Evolutionary conservation across 2,888 invertebrate genomes (phyloP).

Genomic region (Troides aeacus): DNA sequence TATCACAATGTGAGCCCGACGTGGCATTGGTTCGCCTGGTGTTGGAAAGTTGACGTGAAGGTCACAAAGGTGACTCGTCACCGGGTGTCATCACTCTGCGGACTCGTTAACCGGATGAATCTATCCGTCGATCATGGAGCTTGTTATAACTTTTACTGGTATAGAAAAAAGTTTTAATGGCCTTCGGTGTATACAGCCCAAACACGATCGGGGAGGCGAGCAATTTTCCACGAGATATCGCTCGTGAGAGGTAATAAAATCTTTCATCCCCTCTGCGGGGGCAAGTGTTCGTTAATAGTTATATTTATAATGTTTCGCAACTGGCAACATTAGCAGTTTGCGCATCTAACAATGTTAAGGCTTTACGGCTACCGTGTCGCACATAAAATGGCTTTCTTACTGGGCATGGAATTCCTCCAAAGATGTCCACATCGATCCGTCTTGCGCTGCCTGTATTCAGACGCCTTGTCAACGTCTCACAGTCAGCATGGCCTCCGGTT

Average conservation of each 20-base stretch:
- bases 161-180: slow-evolving; percentile 57
- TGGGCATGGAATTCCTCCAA: too few species aligned
- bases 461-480: too few species aligned
- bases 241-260: slow-evolving; percentile 27
- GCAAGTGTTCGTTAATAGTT: slow-evolving; percentile 24
- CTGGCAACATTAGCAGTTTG: not conserved
- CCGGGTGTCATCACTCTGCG: slow-evolving; percentile 32
- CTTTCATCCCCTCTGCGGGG: slow-evolving; percentile 11
- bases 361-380: too few species aligned
- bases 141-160: slow-evolving; percentile 54
- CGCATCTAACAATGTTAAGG: too few species aligned
- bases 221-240: slow-evolving; percentile 28
- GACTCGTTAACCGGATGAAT: slow-evolving; percentile 35
- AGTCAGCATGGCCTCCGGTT: too few species aligned
- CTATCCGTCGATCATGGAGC: slow-evolving; percentile 49
- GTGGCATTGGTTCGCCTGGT: not conserved
- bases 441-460: too few species aligned
- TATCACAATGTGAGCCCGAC: slow-evolving; percentile 10
- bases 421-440: too few species aligned
- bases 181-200: slow-evolving; percentile 31
- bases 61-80: slow-evolving; percentile 15
- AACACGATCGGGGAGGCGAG: slow-evolving; percentile 29
- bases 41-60: slow-evolving; percentile 10
- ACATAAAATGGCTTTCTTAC: too few species aligned
- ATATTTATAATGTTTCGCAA: slow-evolving; percentile 14